phyloP scores from a whole-genome alignment of 2,888 invertebrate species.

The Microchrysa polita region DNA sequence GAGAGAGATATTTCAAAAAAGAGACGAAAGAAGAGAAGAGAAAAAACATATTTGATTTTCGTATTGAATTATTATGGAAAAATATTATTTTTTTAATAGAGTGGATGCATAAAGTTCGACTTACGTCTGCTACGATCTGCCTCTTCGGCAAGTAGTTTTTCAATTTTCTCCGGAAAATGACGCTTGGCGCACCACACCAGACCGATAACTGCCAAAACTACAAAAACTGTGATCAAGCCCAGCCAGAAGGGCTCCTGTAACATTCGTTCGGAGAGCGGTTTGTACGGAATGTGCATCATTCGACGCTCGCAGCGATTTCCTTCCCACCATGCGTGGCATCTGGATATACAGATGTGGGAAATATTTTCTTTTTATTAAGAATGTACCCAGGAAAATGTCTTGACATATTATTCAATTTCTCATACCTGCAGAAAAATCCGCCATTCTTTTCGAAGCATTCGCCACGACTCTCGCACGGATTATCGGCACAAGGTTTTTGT shows the following conservation, averaged over 20 bases:
- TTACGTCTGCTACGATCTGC: constrained; percentile 77
- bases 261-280: constrained; percentile 81
- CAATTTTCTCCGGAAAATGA: constrained; percentile 87
- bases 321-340: constrained; percentile 80
- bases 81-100: background rate
- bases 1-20: background rate
- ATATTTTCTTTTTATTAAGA: no score
- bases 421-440: constrained; percentile 72
- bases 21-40: constrained; percentile 24
- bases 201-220: constrained; percentile 81
- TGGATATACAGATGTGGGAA: constrained; percentile 46
- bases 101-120: constrained; percentile 56
- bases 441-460: constrained; percentile 75
- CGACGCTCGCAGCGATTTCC: constrained; percentile 75
- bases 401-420: no score
- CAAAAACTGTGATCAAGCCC: constrained; percentile 84
- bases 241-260: constrained; percentile 90
- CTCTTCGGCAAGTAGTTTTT: constrained; percentile 83
- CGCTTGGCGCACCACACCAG: constrained; percentile 85
- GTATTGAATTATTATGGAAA: background rate
- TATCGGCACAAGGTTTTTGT: constrained; percentile 74
- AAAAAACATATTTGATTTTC: background rate
- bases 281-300: constrained; percentile 75
- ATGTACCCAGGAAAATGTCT: no score
- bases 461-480: constrained; percentile 80